Evolutionary conservation across 1,140 invertebrate genomes (phyloP), one percentile per base, ranked within the genome.

Genomic region (Cydia amplana): DNA sequence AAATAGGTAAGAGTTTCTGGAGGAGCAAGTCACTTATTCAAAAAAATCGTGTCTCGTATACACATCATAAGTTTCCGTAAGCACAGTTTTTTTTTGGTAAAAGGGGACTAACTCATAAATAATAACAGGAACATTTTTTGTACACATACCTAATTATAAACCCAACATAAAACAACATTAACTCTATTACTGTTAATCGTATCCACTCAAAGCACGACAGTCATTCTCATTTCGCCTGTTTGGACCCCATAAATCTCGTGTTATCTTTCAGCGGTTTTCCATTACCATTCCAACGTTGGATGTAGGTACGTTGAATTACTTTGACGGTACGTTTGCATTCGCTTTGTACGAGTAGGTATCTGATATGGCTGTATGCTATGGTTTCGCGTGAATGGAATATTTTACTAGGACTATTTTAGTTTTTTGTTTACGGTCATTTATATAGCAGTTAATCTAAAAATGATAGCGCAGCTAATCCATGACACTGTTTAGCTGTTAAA

Each of bases 251-350:
- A 40, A 70, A 70, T 70, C 65, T 43, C 65, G 7, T 43, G 65
- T 36, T 70, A 70, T 70, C 65, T 70, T 40, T 70, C 36, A 20
- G 65, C 65, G 65, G 23, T 70, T 70, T 70, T 70, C 64, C 65
- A 36, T 70, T 70, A 70, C 64, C 25, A 23, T 67, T 67, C 23
- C 60, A 20, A 20, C 60, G 64, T 32, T 18, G 65, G 64, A 67
- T 18, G 36, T 40, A 40, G 36, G 65, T 70, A 18, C 14, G 36
- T 40, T 40, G 65, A 36, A 36, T 70, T 65, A 65, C 28, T 65
- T 70, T 70, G 32, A 70, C 7, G 65, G 65, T 70, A 70, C 65
- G 6, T n/a, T 70, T 70, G 32, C 36, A 70, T 36, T 70, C 64
- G 18, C 12, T 65, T 23, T 7, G 55, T 60, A 23, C 55, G 7